A percentile compares a stretch with the other conserved stretches of the same genome.
Evolutionary conservation across 1,140 invertebrate genomes (phyloP).

Genomic region (Bradynema listronoti): DNA sequence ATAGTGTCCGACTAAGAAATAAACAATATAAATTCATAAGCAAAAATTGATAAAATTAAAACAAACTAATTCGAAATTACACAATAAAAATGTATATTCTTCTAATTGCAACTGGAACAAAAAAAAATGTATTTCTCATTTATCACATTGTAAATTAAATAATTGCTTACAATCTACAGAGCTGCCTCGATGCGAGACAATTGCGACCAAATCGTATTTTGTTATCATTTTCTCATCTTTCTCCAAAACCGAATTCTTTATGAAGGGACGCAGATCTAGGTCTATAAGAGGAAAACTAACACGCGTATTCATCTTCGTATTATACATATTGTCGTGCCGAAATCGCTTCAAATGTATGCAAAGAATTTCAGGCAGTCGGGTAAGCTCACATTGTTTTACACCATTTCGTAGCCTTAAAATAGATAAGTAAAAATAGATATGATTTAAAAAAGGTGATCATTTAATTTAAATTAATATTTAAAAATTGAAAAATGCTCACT

Average conservation of each 20-base stretch:
- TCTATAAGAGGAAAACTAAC: constrained; percentile 85
- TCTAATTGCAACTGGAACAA: too few species aligned
- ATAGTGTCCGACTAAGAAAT: constrained; percentile 72
- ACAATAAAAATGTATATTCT: too few species aligned
- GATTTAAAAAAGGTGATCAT: constrained; percentile 1
- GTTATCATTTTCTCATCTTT: constrained; percentile 69
- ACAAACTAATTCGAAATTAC: too few species aligned
- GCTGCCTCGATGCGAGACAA: constrained; percentile 91
- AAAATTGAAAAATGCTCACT: constrained; percentile 28
- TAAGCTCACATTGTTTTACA: constrained; percentile 86
- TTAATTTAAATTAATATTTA: too few species aligned
- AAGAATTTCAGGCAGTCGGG: constrained; percentile 83
- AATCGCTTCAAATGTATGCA: constrained; percentile 94
- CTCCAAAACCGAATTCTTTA: constrained; percentile 61
- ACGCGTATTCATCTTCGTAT: constrained; percentile 81
- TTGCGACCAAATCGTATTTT: constrained; percentile 79
- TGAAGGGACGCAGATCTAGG: constrained; percentile 86
- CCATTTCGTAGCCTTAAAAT: constrained; percentile 79
- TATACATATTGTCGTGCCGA: constrained; percentile 83
- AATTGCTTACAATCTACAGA: constrained; percentile 62
- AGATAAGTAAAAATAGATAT: constrained; percentile 15
- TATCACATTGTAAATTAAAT: too few species aligned
- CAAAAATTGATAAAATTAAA: too few species aligned
- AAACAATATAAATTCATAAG: constrained; percentile 10
- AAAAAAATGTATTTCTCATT: too few species aligned